Base-by-base conservation (phyloP, 2,113 vertebrate species). In the Oryzias javanicus region DNA sequence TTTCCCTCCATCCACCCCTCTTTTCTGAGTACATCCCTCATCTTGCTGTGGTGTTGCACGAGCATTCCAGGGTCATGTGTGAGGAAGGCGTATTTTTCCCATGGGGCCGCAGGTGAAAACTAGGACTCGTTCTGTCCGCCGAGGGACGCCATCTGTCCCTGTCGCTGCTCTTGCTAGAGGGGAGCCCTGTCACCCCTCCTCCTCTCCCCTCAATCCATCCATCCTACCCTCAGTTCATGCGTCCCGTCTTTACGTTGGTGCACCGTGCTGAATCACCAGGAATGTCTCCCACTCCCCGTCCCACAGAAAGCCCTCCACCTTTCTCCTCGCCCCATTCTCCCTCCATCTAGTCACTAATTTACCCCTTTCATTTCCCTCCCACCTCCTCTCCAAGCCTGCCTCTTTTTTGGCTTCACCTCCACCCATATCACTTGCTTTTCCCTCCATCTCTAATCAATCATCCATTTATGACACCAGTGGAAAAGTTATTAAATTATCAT, bases 61-160 rank as follows among this genome's bases (percentile, higher is more conserved):
- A 88, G 86, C 86, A 92, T 90, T 91, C 90, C 89, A 76, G 62
- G 85, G 84, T 80, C 80, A 91, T 90, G 84, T 89, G 88, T 76
- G 83, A 84, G 79, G 76, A 85, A 76, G 84, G 87, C 79, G 72
- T 79, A 82, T 86, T 89, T 90, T 91, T 91, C 89, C 89, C 90
- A 91, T 89, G 90, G 87, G 89, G 82, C 79, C 87, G 91, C 91
- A 93, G 90, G 90, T 92, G 91, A 94, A 91, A 89, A 88, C 89
- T 89, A 89, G 88, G 89, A 88, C 89, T 91, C 82, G 76, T 89
- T 89, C 85, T 83, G 86, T 82, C 87, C 89, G 78, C 88, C 67
- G 58, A 90, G 89, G 89, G 90, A 91, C 85, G 82, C 91, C 92
- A 93, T 93, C 92, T 92, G 91, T 93, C 91, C 88, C 88, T 71